Base-by-base conservation (phyloP, 2,113 vertebrate genomes). In the Saccopteryx bilineata region DNA sequence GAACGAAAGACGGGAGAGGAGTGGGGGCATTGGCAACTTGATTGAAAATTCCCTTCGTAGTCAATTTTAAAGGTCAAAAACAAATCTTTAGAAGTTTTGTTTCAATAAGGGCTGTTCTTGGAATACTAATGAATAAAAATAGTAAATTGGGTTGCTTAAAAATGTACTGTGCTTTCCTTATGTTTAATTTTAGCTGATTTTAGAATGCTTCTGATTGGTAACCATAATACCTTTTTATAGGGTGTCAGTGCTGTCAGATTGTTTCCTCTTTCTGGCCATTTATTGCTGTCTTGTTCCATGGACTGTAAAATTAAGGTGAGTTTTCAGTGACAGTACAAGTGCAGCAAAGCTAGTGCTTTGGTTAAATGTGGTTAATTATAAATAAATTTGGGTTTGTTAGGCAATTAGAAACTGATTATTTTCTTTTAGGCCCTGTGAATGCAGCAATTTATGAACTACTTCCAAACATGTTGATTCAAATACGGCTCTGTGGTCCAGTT, bases 221-320 rank as follows among this genome's bases (percentile, higher is more conserved):
- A 94, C 56, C 56, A 1, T 87, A 48, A 19, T 96, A 61, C 14
- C 92, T 96, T 90, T 96, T 98, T 96, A 69, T 81, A 99, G 99
- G 99, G 99, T 26, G 99, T 99, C 99, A 99, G 99, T 95, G 99
- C 99, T 6, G 99, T 99, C 93, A 98, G 99, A 48, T 97, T 99
- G 84, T 99, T 99, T 97, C 99, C 99, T n/a, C 97, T 96, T 2
- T 99, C 99, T 79, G 99, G 99, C 74, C 99, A 99, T 97, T 98
- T 99, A 63, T 96, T 99, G 93, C 98, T 99, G 66, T 99, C 99
- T 93, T 99, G 97, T 96, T 99, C 99, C 93, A 99, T 99, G 99
- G 99, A 99, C 97, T 99, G 99, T 98, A 99, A 99, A 98, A 99
- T 99, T 97, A 99, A 99, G 99, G 99, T 99, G 97, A 98, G 97